Conservation (phyloP, 2,113 vertebrate species). For the Lanius collurio region DNA sequence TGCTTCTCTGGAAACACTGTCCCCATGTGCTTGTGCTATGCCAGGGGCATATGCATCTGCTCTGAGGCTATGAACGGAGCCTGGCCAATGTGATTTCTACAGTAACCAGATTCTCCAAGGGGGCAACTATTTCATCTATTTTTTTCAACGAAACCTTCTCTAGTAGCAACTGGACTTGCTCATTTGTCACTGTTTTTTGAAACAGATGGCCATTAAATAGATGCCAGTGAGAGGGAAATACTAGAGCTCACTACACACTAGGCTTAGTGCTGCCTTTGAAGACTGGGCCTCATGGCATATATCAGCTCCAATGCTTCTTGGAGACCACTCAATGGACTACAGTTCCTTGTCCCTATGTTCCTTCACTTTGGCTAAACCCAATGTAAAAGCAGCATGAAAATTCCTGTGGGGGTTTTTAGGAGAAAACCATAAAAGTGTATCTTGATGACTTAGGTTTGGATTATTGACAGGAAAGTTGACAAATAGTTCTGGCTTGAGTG, state of each 20-base stretch:
- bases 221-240: not conserved
- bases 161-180: not conserved
- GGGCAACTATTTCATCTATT: not conserved
- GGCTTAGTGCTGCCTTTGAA: not conserved
- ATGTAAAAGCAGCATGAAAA: slow-evolving; percentile 10
- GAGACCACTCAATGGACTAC: not conserved
- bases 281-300: not conserved
- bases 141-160: not conserved
- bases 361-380: not conserved
- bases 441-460: slow-evolving; percentile 67
- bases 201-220: not conserved
- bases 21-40: not conserved
- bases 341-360: not conserved
- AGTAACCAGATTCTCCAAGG: not conserved
- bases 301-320: not conserved
- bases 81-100: not conserved
- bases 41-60: not conserved
- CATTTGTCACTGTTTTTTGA: not conserved
- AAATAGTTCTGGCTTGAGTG: slow-evolving; percentile 76
- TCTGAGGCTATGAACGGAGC: not conserved
- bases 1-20: not conserved
- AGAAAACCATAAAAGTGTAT: slow-evolving; percentile 67
- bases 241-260: not conserved
- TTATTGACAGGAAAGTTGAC: slow-evolving; percentile 77
- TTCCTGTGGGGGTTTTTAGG: not conserved